Percentiles rank a stretch among this genome's conserved stretches.
phyloP scores from a whole-genome alignment of 2,113 vertebrate species.

The Salvelinus namaycush region DNA sequence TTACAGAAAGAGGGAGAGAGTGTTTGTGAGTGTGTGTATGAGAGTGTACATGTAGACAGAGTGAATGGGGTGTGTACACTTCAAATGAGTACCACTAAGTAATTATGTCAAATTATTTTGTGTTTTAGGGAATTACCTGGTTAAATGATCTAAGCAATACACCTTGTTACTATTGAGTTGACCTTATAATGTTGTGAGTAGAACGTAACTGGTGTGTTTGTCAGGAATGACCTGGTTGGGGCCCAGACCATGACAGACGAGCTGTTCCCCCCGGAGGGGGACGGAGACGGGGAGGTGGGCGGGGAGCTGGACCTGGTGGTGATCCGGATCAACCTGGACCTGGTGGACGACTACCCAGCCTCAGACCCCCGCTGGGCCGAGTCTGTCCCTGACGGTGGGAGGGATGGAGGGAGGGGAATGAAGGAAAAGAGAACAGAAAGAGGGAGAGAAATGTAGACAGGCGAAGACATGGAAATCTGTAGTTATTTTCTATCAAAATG shows the following conservation, averaged over 20 bases:
- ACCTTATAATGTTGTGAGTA: not conserved
- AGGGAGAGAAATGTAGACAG: not conserved
- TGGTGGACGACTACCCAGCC: constrained; percentile 94
- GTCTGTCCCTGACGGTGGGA: constrained; percentile 88
- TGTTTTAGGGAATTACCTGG: too few relatives aligned
- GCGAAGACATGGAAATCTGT: not conserved
- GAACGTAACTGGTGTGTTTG: not conserved
- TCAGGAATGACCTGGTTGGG: constrained; percentile 83
- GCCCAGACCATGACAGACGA: constrained; percentile 85
- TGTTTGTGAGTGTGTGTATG: too few relatives aligned
- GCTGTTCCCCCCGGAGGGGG: constrained; percentile 76
- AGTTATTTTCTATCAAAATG: not conserved
- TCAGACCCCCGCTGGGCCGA: constrained; percentile 97
- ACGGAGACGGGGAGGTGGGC: constrained; percentile 64
- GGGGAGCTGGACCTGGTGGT: constrained; percentile 82
- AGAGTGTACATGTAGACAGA: too few relatives aligned
- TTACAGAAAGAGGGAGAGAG: too few relatives aligned
- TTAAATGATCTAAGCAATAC: too few relatives aligned
- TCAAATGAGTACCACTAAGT: too few relatives aligned
- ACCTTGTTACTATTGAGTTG: too few relatives aligned
- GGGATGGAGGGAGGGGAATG: not conserved
- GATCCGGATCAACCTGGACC: constrained; percentile 86
- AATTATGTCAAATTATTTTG: too few relatives aligned
- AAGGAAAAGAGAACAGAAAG: not conserved
- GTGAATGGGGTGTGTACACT: too few relatives aligned